Percentiles rank a stretch among this genome's conserved stretches.
Conservation (phyloP, 37 sponge, comb jelly and placozoan species). For the Diacarnus erythraeanus region DNA sequence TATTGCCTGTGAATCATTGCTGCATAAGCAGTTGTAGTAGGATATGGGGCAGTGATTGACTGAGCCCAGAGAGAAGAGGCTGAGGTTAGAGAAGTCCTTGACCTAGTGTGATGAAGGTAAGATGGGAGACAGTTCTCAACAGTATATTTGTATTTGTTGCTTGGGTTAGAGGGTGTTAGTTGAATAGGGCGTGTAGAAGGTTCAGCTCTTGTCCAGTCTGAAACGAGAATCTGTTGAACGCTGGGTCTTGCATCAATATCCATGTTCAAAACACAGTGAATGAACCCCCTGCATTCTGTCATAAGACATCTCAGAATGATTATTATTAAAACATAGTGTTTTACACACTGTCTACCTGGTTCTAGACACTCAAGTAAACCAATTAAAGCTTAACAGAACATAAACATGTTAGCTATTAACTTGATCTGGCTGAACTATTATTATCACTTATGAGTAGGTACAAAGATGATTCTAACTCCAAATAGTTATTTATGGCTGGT, state of each 20-base stretch:
- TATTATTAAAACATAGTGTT: no score
- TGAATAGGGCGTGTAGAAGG: slow-evolving; percentile 21
- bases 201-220: slow-evolving; percentile 26
- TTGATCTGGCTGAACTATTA: no score
- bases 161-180: neutral
- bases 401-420: no score
- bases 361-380: no score
- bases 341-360: no score
- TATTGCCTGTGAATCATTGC: slow-evolving; percentile 5
- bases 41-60: slow-evolving; percentile 3
- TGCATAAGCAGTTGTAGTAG: neutral
- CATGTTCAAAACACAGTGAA: slow-evolving; percentile 21
- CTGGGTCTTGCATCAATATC: slow-evolving; percentile 8
- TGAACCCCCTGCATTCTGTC: slow-evolving; percentile 32
- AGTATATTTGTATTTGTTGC: slow-evolving; percentile 44
- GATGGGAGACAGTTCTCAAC: slow-evolving; percentile 34
- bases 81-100: neutral
- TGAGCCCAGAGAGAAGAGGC: neutral
- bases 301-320: no score
- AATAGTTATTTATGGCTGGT: no score
- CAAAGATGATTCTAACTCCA: no score
- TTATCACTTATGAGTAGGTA: no score
- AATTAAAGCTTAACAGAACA: no score
- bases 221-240: neutral
- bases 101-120: neutral